Evolutionary conservation across 2,797 vertebrate species (phyloP).

Genomic region (Molossus alvarezi): DNA sequence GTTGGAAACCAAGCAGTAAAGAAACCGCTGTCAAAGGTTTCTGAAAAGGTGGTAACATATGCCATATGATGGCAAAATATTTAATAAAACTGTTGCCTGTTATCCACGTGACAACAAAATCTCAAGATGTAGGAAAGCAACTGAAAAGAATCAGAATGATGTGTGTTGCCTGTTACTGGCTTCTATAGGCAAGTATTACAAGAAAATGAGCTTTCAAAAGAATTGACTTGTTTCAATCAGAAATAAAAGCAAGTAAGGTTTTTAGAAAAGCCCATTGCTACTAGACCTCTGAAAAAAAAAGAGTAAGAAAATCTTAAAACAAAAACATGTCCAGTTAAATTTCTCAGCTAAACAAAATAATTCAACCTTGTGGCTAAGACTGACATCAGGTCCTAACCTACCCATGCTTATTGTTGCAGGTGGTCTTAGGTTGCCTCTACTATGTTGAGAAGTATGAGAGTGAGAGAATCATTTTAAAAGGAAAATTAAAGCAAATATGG

Average conservation of each 20-base stretch:
- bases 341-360: constrained; percentile 45
- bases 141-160: constrained; percentile 41
- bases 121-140: background rate
- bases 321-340: background rate
- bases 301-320: constrained; percentile 1
- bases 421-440: background rate
- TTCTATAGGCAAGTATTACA: constrained; percentile 3
- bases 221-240: constrained; percentile 36
- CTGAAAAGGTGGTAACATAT: constrained; percentile 6
- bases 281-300: background rate
- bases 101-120: background rate
- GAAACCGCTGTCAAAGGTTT: background rate
- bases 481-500: constrained; percentile 16
- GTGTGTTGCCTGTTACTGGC: background rate
- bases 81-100: background rate
- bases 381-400: background rate
- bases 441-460: background rate
- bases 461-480: background rate
- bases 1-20: constrained; percentile 16
- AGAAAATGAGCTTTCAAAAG: constrained; percentile 23
- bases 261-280: background rate
- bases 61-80: background rate
- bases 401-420: background rate
- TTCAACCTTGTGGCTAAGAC: background rate
- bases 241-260: background rate